Conservation (phyloP, 35 echinoderm and acorn worm species). For the Strongylocentrotus purpuratus region DNA sequence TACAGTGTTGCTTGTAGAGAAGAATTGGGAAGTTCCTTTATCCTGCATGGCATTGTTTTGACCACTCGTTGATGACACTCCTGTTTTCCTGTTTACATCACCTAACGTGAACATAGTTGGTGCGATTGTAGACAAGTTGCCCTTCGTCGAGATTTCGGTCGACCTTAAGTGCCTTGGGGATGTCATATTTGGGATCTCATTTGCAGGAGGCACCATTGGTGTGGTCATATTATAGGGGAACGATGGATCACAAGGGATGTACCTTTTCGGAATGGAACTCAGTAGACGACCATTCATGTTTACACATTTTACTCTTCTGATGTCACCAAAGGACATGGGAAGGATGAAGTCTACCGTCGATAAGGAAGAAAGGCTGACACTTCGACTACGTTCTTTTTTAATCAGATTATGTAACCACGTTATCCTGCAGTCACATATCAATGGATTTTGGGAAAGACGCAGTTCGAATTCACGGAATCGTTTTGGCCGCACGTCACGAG, state of each 20-base stretch:
- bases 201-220: not conserved
- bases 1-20: not conserved
- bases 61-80: not conserved
- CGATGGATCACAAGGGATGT: not conserved
- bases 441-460: not conserved
- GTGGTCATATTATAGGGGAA: not conserved
- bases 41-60: not conserved
- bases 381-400: not conserved
- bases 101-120: not conserved
- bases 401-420: not conserved
- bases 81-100: not conserved
- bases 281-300: not conserved
- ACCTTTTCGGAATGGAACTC: not conserved
- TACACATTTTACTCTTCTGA: not conserved
- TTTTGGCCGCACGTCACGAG: not conserved
- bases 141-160: not conserved
- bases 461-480: not conserved
- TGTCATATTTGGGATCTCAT: not conserved
- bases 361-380: not conserved
- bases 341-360: not conserved
- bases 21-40: not conserved
- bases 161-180: not conserved
- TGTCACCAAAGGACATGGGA: not conserved
- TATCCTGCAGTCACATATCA: not conserved
- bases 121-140: not conserved